Conservation (phyloP, 2,888 invertebrate genomes). For the Bembecia ichneumoniformis region DNA sequence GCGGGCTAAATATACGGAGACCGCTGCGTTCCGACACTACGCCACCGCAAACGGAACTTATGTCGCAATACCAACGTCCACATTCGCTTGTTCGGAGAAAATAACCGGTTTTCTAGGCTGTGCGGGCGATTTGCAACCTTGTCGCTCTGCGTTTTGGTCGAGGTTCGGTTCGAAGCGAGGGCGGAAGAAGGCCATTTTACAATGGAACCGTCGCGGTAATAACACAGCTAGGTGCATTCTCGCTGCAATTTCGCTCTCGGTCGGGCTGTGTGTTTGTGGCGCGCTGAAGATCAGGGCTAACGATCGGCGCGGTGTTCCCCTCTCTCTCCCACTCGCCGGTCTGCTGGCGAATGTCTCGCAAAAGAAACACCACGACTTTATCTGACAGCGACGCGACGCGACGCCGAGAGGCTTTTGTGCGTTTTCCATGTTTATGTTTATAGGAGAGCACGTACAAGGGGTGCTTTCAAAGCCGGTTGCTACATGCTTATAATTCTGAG, state of each 20-base stretch:
- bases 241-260: slow-evolving; percentile 73
- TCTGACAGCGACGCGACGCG: slow-evolving; percentile 59
- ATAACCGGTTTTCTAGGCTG: slow-evolving; percentile 48
- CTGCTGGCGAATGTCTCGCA: slow-evolving; percentile 41
- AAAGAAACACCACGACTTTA: slow-evolving; percentile 70
- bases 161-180: slow-evolving; percentile 18
- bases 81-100: slow-evolving; percentile 55
- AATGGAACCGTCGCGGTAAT: slow-evolving; percentile 49
- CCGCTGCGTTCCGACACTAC: slow-evolving; percentile 41
- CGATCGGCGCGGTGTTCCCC: slow-evolving; percentile 55
- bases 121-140: slow-evolving; percentile 32
- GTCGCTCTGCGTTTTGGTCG: slow-evolving; percentile 23
- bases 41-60: slow-evolving; percentile 48
- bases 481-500: slow-evolving; percentile 40
- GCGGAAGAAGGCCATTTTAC: slow-evolving; percentile 52
- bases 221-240: slow-evolving; percentile 72
- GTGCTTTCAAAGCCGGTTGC: slow-evolving; percentile 61
- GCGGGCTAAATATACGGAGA: slow-evolving; percentile 69
- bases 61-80: slow-evolving; percentile 60
- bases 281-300: slow-evolving; percentile 73
- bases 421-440: slow-evolving; percentile 71
- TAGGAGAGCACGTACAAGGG: slow-evolving; percentile 67
- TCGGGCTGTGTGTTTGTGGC: slow-evolving; percentile 72
- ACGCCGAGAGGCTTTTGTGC: slow-evolving; percentile 67
- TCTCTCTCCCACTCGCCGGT: slow-evolving; percentile 42